Evolutionary conservation across 2,888 invertebrate genomes (phyloP).

Genomic region (Conops quadrifasciatus): DNA sequence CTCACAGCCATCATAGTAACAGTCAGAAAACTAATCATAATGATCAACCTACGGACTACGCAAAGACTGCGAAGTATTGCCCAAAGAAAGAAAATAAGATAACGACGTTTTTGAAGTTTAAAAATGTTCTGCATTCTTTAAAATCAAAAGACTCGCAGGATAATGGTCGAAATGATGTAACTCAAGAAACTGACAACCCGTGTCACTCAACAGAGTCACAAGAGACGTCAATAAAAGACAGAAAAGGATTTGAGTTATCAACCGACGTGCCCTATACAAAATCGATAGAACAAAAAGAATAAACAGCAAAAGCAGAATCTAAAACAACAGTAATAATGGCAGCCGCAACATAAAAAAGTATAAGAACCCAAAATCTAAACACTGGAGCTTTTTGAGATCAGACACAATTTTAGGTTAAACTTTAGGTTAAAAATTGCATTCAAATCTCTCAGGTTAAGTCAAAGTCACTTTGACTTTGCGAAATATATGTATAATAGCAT

Average conservation of each 20-base stretch:
- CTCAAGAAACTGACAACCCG: background rate
- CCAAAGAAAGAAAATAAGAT: constrained; percentile 46
- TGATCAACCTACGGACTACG: background rate
- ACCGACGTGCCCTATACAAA: too few species aligned
- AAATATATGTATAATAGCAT: too few species aligned
- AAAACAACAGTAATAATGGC: background rate
- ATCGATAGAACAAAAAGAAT: too few species aligned
- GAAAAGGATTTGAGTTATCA: background rate
- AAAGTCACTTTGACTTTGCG: too few species aligned
- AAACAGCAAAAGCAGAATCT: background rate
- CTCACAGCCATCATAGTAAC: background rate
- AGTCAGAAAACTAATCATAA: background rate
- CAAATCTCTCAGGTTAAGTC: background rate
- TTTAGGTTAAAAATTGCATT: background rate
- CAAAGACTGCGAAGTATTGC: background rate
- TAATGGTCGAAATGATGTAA: background rate
- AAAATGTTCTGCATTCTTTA: constrained; percentile 14
- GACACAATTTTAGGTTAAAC: background rate
- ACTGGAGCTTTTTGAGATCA: too few species aligned
- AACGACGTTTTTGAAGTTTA: constrained; percentile 41
- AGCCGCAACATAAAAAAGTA: background rate
- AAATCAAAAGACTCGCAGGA: constrained; percentile 9
- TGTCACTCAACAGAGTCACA: background rate
- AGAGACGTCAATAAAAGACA: background rate
- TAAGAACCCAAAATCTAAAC: background rate